Evolutionary conservation across 2,797 vertebrate genomes (phyloP), one percentile per base, ranked within the genome.

Genomic region (Esox lucius): DNA sequence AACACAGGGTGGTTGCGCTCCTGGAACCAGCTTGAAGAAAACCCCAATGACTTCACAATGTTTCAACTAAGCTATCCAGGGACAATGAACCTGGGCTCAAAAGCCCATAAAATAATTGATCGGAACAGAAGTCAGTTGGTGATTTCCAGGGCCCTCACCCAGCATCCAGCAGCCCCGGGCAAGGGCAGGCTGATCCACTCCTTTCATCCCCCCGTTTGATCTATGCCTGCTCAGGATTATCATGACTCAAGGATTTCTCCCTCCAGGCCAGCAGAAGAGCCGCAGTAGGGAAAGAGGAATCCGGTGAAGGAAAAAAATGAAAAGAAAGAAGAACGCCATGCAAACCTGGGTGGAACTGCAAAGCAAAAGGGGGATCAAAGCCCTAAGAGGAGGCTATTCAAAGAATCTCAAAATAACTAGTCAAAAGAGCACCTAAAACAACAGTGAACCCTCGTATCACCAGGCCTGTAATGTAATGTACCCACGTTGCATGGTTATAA

Each of bases 201-300:
- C 83, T 87, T 89, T 87, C 83, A 86, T 83, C 87, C 79, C 79
- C 56, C 71, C 4, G 84, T 91, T 91, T 92, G 89, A 94, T 93
- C 87, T 84, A 71, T 28, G 78, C 79, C 89, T 89, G 85, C 78
- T 84, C 72, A 69, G 88, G 89, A 93, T 91, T 92, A 92, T 84
- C 81, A 79, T 78, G 88, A 93, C 87, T 90, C 89, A 87, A 83
- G 85, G 87, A 87, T 89, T 89, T 87, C 84, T 82, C 83, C 81
- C 83, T 87, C 86, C 74, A 75, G 84, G 84, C 86, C 81, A 82
- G 74, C 51, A 66, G n/a, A 4, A 56, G 53, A 84, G 83, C 86
- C 86, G 77, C 86, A 82, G 86, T 73, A 64, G 77, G 80, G 80
- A 85, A 77, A 81, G 83, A 77, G 86, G 87, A 88, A 86, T 72